Percentiles rank a stretch among this genome's conserved stretches.
Evolutionary conservation across 2,888 invertebrate genomes (phyloP).

Genomic region (Dasysyrphus albostriatus): DNA sequence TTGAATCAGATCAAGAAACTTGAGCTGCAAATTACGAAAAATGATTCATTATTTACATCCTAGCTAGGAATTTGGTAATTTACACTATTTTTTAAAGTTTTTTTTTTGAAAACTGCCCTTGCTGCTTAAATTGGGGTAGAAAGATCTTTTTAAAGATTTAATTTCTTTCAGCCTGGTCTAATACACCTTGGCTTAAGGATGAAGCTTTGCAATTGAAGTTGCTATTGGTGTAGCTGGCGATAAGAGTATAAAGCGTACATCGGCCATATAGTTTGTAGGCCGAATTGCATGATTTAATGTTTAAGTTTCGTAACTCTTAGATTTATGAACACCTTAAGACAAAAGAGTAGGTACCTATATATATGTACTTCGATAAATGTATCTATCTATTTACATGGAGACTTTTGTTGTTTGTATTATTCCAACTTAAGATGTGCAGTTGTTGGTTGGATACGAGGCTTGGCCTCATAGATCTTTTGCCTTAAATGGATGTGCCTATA

Average conservation of each 20-base stretch:
- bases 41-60: too few species aligned
- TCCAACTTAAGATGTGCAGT: constrained; percentile 25
- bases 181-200: constrained; percentile 20
- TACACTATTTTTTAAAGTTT: too few species aligned
- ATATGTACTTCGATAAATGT: constrained; percentile 5
- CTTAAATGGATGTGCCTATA: constrained; percentile 35
- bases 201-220: constrained; percentile 9
- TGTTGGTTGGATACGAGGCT: constrained; percentile 35
- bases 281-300: constrained; percentile 52
- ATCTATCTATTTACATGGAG: not conserved
- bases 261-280: constrained; percentile 44
- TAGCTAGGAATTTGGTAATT: too few species aligned
- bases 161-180: not conserved
- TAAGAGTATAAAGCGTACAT: constrained; percentile 26
- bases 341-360: constrained; percentile 12
- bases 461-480: constrained; percentile 33
- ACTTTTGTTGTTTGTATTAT: constrained; percentile 3
- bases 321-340: constrained; percentile 62
- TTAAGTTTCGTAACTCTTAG: constrained; percentile 53
- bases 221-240: not conserved
- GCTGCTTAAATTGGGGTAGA: too few species aligned
- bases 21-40: too few species aligned
- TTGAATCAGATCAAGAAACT: too few species aligned
- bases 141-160: too few species aligned
- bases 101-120: too few species aligned